These are phyloP conservation scores for Chlorodrepanis virens DNA, from an alignment of 2,113 vertebrate species.

Conservation along the genomic window DNA sequence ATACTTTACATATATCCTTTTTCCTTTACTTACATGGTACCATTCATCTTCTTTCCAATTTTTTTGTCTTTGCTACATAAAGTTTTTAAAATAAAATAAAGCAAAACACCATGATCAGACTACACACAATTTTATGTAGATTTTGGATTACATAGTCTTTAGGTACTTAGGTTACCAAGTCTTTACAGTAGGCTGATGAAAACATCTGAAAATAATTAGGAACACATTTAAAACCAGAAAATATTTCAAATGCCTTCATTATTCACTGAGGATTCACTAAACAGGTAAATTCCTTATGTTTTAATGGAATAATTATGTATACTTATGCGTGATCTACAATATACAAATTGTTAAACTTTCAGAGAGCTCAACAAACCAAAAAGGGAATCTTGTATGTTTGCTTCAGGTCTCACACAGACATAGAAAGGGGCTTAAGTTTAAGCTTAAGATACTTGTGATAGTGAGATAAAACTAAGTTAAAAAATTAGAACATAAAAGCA, in stretches of 20 bases:
- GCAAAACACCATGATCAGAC: not conserved
- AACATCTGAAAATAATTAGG: not conserved
- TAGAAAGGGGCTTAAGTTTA: not conserved
- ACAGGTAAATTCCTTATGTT: not conserved
- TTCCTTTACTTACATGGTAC: not conserved
- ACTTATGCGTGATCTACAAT: not conserved
- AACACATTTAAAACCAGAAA: not conserved
- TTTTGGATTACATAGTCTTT: not conserved
- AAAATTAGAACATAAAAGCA: not conserved
- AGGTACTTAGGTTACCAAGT: not conserved
- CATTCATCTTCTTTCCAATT: not conserved
- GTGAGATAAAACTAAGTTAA: not conserved
- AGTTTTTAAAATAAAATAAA: not conserved
- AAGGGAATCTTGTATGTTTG: not conserved
- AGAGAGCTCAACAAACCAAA: not conserved
- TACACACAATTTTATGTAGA: not conserved
- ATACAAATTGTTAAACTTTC: not conserved
- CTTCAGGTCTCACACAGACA: not conserved
- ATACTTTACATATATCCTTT: not conserved
- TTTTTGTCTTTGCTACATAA: not conserved
- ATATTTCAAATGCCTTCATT: not conserved
- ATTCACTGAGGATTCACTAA: not conserved
- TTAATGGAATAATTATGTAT: not conserved
- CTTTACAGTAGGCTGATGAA: not conserved
- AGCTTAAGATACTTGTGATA: not conserved